Evolutionary conservation across 1,140 invertebrate species (phyloP).

Genomic region (Brachystomella parvula): DNA sequence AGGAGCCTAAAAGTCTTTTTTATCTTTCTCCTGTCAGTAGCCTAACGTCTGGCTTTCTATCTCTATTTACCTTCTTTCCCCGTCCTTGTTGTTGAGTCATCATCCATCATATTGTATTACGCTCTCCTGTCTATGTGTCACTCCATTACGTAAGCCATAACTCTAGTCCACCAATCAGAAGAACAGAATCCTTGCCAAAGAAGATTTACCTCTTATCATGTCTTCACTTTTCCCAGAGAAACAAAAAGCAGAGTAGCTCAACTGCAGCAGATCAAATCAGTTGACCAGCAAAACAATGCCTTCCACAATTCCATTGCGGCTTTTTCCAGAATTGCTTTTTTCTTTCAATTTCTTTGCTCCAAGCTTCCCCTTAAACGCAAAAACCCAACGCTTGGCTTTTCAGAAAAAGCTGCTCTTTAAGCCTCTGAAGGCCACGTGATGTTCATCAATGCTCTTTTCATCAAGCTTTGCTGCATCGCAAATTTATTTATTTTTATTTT

Average conservation of each 20-base stretch:
- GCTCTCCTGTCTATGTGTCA: conserved; percentile 12
- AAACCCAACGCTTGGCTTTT: no score
- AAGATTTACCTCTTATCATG: neutral
- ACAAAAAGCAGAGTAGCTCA: neutral
- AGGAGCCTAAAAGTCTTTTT: neutral
- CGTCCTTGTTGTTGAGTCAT: conserved; percentile 25
- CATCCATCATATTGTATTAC: conserved; percentile 24
- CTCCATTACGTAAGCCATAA: neutral
- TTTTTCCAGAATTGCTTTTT: no score
- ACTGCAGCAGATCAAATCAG: neutral
- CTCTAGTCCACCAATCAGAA: neutral
- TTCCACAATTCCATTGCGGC: neutral
- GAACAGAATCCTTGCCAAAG: neutral
- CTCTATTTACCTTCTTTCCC: conserved; percentile 8
- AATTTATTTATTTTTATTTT: no score
- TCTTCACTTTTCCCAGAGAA: no score
- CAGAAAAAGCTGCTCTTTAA: no score
- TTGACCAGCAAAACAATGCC: neutral
- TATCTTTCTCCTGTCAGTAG: neutral
- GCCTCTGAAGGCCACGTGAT: no score
- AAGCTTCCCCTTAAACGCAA: no score
- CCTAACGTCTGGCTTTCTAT: neutral
- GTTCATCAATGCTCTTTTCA: no score
- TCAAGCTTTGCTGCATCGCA: no score
- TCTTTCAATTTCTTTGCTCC: no score